Base-by-base conservation (phyloP, 2,113 vertebrate species). In the Nycticebus coucang region DNA sequence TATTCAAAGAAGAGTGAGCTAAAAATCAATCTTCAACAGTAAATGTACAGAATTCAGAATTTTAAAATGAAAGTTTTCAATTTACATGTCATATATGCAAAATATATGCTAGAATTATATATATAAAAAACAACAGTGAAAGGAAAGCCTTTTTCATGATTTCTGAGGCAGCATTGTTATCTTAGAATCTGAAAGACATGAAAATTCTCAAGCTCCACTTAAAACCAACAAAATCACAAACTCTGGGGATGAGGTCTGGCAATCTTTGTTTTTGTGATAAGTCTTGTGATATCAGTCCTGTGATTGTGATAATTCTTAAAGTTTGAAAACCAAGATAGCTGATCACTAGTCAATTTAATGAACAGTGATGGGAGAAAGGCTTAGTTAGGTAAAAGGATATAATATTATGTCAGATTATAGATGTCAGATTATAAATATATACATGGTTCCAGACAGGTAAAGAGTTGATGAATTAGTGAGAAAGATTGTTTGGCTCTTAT, bases 21-120 rank as follows among this genome's bases (percentile, higher is more conserved):
- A 92, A 95, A 87, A 87, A 92, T 69, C 75, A 89, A 74, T 28
- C 79, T n/a, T 93, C 50, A 68, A 55, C 78, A 75, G 41, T 26
- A 78, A 92, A 68, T 24, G 21, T 41, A 75, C 0, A 66, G 37
- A 53, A 53, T 35, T 84, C 2, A 64, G 37, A 74, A 62, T 71
- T 30, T 26, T 75, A 89, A 87, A 87, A 18, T 19, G 11, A 71
- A 87, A 62, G 13, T 59, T 64, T 74, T 57, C 17, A 24, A 71
- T 24, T 59, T 62, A 72, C 8, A 14, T 18, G 28, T 28, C 12
- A 72, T 24, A 35, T 7, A 74, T 4, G 74, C 1, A 60, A 33
- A 85, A 57, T 62, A 28, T 14, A 85, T 74, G 35, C 5, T 89
- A 71, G 17, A 35, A 75, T 59, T 41, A 33, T 7, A 22, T 8